A percentile compares a stretch with the other conserved stretches of the same genome.
Conservation (phyloP, 1,140 invertebrate genomes). For the Drosophila tani region DNA sequence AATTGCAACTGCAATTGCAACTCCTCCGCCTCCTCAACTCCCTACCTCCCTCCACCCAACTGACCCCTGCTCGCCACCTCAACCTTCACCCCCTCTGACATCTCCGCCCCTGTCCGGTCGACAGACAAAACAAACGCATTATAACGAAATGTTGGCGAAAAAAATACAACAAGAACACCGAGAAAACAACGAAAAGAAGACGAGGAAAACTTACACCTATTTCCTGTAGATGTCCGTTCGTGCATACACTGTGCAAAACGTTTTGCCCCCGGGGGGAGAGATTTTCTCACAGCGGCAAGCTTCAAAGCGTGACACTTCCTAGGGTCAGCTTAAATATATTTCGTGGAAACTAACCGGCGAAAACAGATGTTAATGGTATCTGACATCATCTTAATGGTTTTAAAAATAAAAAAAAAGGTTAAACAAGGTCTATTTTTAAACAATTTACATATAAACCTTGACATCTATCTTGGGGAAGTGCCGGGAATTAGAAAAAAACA, state of each 20-base stretch:
- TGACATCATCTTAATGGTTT: constrained; percentile 22
- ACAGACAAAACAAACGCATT: constrained; percentile 64
- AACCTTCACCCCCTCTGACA: constrained; percentile 3
- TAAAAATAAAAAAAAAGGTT: constrained; percentile 9
- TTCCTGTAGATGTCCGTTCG: constrained; percentile 58
- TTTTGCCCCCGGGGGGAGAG: background rate
- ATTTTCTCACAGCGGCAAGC: constrained; percentile 14
- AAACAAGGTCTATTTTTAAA: constrained; percentile 19
- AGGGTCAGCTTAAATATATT: constrained; percentile 17
- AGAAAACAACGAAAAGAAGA: constrained; percentile 43
- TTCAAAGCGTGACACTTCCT: constrained; percentile 26
- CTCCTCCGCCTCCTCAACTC: constrained; percentile 6
- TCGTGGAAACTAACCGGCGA: constrained; percentile 15
- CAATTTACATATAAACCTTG: constrained; percentile 13
- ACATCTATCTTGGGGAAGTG: constrained; percentile 6
- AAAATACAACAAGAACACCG: constrained; percentile 14
- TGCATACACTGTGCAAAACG: constrained; percentile 55
- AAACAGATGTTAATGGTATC: constrained; percentile 35
- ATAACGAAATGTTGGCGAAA: constrained; percentile 57
- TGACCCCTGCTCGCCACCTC: constrained; percentile 23
- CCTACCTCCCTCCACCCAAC: background rate
- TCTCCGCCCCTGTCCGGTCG: constrained; percentile 18
- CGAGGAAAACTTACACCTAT: constrained; percentile 62
- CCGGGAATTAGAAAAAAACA: background rate
- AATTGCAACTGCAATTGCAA: constrained; percentile 44